Conservation (phyloP, 2,888 invertebrate genomes). For the Hemicrepidius hirtus region DNA sequence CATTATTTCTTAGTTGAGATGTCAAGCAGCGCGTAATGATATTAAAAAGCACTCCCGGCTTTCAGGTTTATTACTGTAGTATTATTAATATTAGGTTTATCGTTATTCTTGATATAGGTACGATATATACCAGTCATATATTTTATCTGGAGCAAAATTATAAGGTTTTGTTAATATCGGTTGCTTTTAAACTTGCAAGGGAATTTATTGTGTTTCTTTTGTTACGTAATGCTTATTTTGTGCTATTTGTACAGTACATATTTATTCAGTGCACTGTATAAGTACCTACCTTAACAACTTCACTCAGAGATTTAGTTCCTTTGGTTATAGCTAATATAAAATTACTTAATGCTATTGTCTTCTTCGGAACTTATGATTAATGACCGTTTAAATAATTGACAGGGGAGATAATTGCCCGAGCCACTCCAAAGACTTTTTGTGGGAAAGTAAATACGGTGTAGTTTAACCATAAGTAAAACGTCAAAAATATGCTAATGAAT, state of each 20-base stretch:
- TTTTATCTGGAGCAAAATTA: not conserved
- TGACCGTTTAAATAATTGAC: conserved; percentile 37
- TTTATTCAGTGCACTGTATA: conserved; percentile 38
- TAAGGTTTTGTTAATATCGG: conserved; percentile 14
- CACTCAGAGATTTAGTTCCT: conserved; percentile 3
- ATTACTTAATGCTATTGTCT: conserved; percentile 29
- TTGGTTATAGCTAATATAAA: conserved; percentile 16
- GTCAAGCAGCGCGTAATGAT: conserved; percentile 48
- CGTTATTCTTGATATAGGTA: conserved; percentile 21
- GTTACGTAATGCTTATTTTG: conserved; percentile 2
- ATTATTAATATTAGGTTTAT: conserved; percentile 33
- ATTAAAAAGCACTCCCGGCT: conserved; percentile 45
- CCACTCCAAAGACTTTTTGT: conserved; percentile 34
- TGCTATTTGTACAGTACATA: conserved; percentile 36
- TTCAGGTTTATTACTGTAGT: conserved; percentile 27
- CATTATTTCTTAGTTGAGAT: conserved; percentile 46
- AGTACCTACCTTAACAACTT: conserved; percentile 11
- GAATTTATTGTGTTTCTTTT: not conserved
- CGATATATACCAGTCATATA: conserved; percentile 20
- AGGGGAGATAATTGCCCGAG: conserved; percentile 32
- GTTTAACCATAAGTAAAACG: conserved; percentile 14
- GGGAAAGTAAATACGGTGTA: conserved; percentile 30
- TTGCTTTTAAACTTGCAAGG: not conserved
- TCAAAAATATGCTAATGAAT: conserved; percentile 18
- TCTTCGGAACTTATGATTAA: conserved; percentile 28